Percentiles rank a stretch among this genome's conserved stretches.
Conservation (phyloP, 2,113 vertebrate species). For the Australoheros scitulus region DNA sequence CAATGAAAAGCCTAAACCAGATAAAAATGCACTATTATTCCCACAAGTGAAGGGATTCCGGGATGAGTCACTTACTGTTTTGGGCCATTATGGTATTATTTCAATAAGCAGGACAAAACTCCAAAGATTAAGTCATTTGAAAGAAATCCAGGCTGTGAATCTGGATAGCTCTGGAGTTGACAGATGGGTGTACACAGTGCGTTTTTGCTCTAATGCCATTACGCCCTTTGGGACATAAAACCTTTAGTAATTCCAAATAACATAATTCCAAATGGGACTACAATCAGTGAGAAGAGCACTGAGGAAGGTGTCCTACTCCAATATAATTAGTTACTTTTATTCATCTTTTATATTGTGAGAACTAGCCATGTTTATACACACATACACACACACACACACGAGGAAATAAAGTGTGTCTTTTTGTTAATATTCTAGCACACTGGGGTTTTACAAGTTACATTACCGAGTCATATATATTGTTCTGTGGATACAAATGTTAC, state of each 20-base stretch:
- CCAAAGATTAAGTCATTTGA: constrained; percentile 7
- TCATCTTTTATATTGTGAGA: no score
- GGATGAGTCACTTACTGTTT: neutral
- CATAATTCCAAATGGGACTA: constrained; percentile 9
- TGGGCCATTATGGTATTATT: neutral
- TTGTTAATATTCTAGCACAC: neutral
- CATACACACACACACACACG: no score
- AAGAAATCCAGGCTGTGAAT: constrained; percentile 10
- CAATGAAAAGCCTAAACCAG: constrained; percentile 17
- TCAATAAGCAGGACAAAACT: constrained; percentile 8
- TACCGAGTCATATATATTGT: neutral
- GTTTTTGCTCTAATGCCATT: constrained; percentile 28
- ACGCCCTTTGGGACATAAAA: constrained; percentile 35
- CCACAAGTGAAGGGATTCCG: neutral
- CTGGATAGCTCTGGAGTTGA: constrained; percentile 5
- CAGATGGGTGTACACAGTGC: constrained; percentile 42
- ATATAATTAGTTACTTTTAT: neutral
- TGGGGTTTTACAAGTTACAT: neutral
- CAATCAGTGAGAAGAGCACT: constrained; percentile 9
- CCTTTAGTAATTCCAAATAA: constrained; percentile 47
- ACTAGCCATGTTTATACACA: no score
- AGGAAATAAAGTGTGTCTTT: no score
- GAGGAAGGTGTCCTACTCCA: neutral
- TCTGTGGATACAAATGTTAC: neutral
- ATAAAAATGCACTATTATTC: constrained; percentile 29